Base-by-base conservation (phyloP, 2,888 invertebrate species). In the Cheilosia vulpina region DNA sequence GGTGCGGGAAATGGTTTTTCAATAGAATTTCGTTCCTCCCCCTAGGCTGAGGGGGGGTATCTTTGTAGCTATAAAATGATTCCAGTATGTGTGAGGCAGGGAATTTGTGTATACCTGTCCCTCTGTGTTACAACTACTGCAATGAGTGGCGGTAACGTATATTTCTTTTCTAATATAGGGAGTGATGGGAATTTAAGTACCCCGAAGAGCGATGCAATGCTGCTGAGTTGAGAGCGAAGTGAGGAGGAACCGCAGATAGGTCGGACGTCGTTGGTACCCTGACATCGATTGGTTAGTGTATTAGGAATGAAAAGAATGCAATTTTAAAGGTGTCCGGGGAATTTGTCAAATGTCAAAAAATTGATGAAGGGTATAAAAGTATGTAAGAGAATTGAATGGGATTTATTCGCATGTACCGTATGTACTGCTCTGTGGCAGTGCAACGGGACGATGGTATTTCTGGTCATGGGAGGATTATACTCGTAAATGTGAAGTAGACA, bases 241-340 rank as follows among this genome's bases (percentile, higher is more conserved):
- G 13, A 17, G 43, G 43, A n/a, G n/a, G 17, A 19, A 4, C 0
- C 1, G 13, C 9, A n/a, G 7, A 47, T 13, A 24, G 24, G 66
- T 38, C 41, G 41, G 27, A 63, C 47, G 21, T 43, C 34, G 21
- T 24, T 13, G 38, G 11, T 38, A 24, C 17, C 19, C 66, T 57
- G 62, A 80, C 72, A 79, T 85, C 71, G 71, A 80, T 85, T 75
- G 84, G 71, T 71, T 68, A 72, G 55, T 65, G 71, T 80, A 80
- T 85, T 80, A 71, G 62, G 52, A 45, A 62, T 45, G 76, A 76
- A 80, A 80, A 89, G 90, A 91, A 90, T 90, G 90, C 91, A 91
- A 90, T 90, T 91, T 91, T 91, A 91, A 90, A 89, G 90, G 90
- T 90, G 91, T 91, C 92, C 90, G 85, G 92, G 90, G 91, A 91